phyloP scores from a whole-genome alignment of 2,888 invertebrate species.

The Ditylenchus weischeri region DNA sequence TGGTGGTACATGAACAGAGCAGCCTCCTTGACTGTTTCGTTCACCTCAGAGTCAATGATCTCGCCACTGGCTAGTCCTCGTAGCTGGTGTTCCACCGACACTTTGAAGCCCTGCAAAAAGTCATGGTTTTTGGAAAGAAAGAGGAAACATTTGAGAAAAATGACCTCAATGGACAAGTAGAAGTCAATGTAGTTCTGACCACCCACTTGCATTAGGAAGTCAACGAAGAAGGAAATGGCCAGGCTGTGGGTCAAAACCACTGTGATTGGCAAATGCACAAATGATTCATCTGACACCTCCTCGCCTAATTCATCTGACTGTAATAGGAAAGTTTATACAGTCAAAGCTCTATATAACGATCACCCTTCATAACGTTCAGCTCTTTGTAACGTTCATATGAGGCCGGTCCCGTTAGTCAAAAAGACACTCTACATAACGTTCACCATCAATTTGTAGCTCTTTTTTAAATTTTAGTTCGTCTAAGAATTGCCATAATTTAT shows the following conservation, averaged over 20 bases:
- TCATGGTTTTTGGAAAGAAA: background rate
- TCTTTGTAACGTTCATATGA: no score
- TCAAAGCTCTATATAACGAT: no score
- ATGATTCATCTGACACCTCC: conserved; percentile 4
- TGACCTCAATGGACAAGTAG: conserved; percentile 74
- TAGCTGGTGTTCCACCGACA: conserved; percentile 72
- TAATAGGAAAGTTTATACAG: background rate
- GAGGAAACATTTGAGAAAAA: background rate
- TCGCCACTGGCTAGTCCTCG: conserved; percentile 51
- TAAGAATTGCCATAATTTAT: no score
- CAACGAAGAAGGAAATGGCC: conserved; percentile 73
- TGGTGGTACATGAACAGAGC: conserved; percentile 74
- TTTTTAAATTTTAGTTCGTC: no score
- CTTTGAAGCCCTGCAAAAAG: conserved; percentile 57
- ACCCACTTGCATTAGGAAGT: conserved; percentile 72
- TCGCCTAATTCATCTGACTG: background rate
- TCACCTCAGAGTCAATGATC: conserved; percentile 52
- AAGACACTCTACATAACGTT: no score
- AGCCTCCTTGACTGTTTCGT: conserved; percentile 67
- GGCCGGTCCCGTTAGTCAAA: no score
- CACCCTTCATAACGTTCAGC: no score
- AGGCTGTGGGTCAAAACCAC: conserved; percentile 75
- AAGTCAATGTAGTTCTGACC: conserved; percentile 74
- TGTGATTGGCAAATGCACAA: conserved; percentile 66
- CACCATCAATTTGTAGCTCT: no score